Base-by-base conservation (phyloP, 2,888 invertebrate species). In the Xylota segnis region DNA sequence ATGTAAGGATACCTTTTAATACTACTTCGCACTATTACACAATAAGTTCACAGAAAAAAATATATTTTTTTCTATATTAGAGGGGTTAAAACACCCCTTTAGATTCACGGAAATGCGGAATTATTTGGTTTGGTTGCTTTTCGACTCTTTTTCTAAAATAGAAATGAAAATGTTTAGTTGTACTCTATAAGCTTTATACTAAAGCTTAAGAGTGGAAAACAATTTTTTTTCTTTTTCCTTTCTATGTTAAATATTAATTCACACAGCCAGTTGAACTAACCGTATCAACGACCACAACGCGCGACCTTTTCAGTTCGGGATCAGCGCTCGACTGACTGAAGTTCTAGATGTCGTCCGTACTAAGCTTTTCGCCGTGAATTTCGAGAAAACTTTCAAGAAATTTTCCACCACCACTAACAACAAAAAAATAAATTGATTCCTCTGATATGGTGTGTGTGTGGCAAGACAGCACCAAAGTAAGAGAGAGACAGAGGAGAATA, bases 281-380 rank as follows among this genome's bases (percentile, higher is more conserved):
- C 87, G 87, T 82, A 88, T 83, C 77, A 83, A 87, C 82, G 81
- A 87, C 79, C 71, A 87, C 70, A 88, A 83, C 88, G 88, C 89
- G 89, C 89, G 89, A 89, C 89, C 89, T 89, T 88, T 87, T 88
- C 87, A 88, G 72, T 87, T 88, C 89, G 89, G 88, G 88, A 88
- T 89, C 89, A 88, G 89, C 88, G 88, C 90, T 90, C 89, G 88
- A 90, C 90, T 90, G 88, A 89, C 83, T 82, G 76, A 86, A 86
- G 76, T 86, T 82, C 66, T 76, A 72, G 68, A 86, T 86, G 81
- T 56, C 66, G 71, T 77, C 50, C 50, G 66, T 78, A 76, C 45
- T 65, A 87, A 88, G 87, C 88, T 87, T 87, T 87, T 88, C 88
- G 87, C 83, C 88, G 88, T 84, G 70, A 77, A 86, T 68, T 82